Conservation (phyloP, 2,888 invertebrate species). For the Erebia aethiops region DNA sequence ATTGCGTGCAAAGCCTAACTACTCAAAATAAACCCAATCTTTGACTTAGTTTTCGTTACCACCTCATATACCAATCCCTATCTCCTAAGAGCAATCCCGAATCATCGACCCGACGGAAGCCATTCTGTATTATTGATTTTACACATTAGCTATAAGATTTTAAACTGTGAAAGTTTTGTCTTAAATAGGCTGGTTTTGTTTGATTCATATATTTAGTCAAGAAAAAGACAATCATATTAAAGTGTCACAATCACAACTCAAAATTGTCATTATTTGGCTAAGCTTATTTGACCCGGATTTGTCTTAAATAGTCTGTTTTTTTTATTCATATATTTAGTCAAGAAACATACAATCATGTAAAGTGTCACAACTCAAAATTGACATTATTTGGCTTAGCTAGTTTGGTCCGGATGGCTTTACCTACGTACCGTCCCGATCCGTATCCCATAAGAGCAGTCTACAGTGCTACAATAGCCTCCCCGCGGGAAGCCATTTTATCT, state of each 20-base stretch:
- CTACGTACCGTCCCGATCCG: slow-evolving; percentile 53
- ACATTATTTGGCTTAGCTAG: background rate
- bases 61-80: background rate
- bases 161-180: no score
- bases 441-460: slow-evolving; percentile 68
- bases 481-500: slow-evolving; percentile 72
- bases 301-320: no score
- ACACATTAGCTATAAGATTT: no score
- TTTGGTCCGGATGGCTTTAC: slow-evolving; percentile 40
- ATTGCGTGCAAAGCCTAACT: no score
- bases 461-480: slow-evolving; percentile 76
- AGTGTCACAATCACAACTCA: background rate
- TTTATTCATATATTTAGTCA: no score
- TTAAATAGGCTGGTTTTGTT: no score
- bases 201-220: no score
- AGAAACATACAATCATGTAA: background rate
- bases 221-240: background rate
- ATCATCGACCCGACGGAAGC: no score
- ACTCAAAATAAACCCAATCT: no score
- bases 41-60: no score
- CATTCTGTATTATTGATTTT: no score
- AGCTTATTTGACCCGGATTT: background rate
- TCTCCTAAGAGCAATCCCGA: background rate
- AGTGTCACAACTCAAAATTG: background rate
- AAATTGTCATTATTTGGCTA: background rate